Evolutionary conservation across 2,113 vertebrate species (phyloP).

Genomic region (Barnardius zonarius): DNA sequence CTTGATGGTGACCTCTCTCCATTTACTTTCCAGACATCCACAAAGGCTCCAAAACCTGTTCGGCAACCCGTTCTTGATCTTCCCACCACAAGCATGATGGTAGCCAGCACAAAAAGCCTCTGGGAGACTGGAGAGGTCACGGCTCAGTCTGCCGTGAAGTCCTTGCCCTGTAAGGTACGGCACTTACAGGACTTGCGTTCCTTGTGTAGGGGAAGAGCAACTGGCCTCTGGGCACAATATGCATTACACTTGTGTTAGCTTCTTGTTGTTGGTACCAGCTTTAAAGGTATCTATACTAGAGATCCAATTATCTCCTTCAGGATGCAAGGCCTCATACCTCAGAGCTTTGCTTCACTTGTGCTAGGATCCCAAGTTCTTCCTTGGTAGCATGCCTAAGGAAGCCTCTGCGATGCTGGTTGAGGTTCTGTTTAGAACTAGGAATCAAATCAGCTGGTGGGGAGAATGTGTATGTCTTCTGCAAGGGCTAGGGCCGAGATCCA

Average conservation of each 20-base stretch:
- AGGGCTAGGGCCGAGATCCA: not conserved
- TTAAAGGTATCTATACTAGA: not conserved
- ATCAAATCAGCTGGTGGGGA: not conserved
- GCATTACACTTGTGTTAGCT: fast-evolving
- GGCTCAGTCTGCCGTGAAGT: conserved; percentile 68
- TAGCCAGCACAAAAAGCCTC: conserved; percentile 85
- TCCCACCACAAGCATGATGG: conserved; percentile 76
- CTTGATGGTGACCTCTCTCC: not conserved
- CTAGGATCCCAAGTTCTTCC: fast-evolving
- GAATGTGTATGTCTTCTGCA: not conserved
- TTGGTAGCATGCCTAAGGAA: not conserved
- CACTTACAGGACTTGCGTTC: too few relatives aligned
- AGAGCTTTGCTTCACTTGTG: not conserved
- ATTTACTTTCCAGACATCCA: conserved; percentile 71
- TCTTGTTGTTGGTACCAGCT: not conserved
- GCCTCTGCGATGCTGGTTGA: not conserved
- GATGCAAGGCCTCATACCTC: not conserved
- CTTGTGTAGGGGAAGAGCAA: fast-evolving
- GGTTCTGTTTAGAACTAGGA: not conserved
- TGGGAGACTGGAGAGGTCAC: conserved; percentile 89
- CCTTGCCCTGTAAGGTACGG: conserved; percentile 78
- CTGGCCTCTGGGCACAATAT: fast-evolving
- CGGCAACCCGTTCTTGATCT: conserved; percentile 79
- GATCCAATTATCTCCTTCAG: fast-evolving
- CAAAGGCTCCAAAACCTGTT: conserved; percentile 68